A percentile compares a stretch with the other conserved stretches of the same genome.
Evolutionary conservation across 2,797 vertebrate genomes (phyloP).

Genomic region (Epinephelus coioides): DNA sequence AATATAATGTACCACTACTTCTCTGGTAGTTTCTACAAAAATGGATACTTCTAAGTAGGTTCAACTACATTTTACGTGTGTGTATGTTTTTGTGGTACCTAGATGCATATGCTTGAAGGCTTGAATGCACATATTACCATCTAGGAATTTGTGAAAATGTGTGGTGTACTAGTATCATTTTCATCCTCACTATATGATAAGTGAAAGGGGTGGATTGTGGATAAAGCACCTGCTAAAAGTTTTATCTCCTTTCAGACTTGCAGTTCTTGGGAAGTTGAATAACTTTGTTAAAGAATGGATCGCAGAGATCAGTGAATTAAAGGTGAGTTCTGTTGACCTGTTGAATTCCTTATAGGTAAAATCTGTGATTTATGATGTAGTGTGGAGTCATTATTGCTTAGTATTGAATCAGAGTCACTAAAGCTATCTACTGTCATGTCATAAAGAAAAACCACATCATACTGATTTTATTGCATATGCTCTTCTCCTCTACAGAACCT

Average conservation of each 20-base stretch:
- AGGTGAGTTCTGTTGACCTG: conserved; percentile 85
- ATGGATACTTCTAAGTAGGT: not conserved
- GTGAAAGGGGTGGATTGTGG: not conserved
- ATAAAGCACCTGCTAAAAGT: conserved; percentile 4
- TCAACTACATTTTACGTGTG: not conserved
- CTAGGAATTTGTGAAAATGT: not conserved
- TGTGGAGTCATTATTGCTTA: not conserved
- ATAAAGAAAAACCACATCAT: not conserved
- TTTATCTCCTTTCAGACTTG: conserved; percentile 86
- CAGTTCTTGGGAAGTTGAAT: conserved; percentile 95
- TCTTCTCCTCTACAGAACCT: conserved; percentile 87
- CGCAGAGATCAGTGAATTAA: conserved; percentile 93
- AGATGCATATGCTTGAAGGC: not conserved
- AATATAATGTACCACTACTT: not conserved
- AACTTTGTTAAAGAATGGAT: conserved; percentile 98
- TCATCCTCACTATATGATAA: no score
- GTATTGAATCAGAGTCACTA: not conserved
- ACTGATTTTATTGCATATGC: not conserved
- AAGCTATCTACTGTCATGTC: not conserved
- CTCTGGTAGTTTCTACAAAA: not conserved
- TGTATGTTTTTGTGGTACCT: not conserved
- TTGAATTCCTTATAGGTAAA: not conserved
- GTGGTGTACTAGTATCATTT: not conserved
- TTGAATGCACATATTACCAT: not conserved
- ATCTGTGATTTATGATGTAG: not conserved